Evolutionary conservation across 2,113 vertebrate species (phyloP).

Genomic region (Colistium nudipinnis): DNA sequence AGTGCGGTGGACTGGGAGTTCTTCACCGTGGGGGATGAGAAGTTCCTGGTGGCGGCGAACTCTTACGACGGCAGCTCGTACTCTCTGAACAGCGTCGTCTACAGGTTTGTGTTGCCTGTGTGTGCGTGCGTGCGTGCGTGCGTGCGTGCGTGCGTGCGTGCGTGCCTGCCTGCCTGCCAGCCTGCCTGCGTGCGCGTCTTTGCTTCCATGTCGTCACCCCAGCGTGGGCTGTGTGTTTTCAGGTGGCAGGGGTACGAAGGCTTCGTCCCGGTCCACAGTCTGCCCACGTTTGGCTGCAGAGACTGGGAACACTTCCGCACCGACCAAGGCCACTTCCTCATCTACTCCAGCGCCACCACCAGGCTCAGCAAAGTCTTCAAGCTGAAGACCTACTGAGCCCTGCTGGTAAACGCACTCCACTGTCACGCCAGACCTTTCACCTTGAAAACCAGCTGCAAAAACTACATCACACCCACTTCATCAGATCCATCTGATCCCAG

Average conservation of each 20-base stretch:
- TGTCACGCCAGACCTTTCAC: not conserved
- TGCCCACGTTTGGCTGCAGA: slow-evolving; percentile 89
- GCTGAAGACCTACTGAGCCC: slow-evolving; percentile 82
- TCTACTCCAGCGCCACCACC: slow-evolving; percentile 94
- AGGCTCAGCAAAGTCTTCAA: slow-evolving; percentile 91
- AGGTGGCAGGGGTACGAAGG: slow-evolving; percentile 97
- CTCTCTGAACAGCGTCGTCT: slow-evolving; percentile 91
- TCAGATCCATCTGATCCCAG: no score
- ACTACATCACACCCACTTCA: no score
- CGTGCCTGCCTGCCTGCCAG: not conserved
- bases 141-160: not conserved
- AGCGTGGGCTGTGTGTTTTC: slow-evolving; percentile 24
- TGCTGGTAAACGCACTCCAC: not conserved
- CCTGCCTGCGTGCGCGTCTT: no score
- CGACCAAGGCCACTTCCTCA: slow-evolving; percentile 84
- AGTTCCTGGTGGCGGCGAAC: slow-evolving; percentile 94
- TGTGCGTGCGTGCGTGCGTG: not conserved
- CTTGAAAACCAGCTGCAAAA: not conserved
- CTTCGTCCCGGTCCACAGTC: slow-evolving; percentile 87
- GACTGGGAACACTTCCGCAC: slow-evolving; percentile 93
- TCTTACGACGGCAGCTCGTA: slow-evolving; percentile 92
- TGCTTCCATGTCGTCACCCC: not conserved
- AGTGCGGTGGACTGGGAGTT: slow-evolving; percentile 99
- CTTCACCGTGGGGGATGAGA: slow-evolving; percentile 92
- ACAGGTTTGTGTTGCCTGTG: slow-evolving; percentile 83